Percentiles rank a stretch among this genome's conserved stretches.
phyloP scores from a whole-genome alignment of 2,113 vertebrate genomes.

The Upupa epops region DNA sequence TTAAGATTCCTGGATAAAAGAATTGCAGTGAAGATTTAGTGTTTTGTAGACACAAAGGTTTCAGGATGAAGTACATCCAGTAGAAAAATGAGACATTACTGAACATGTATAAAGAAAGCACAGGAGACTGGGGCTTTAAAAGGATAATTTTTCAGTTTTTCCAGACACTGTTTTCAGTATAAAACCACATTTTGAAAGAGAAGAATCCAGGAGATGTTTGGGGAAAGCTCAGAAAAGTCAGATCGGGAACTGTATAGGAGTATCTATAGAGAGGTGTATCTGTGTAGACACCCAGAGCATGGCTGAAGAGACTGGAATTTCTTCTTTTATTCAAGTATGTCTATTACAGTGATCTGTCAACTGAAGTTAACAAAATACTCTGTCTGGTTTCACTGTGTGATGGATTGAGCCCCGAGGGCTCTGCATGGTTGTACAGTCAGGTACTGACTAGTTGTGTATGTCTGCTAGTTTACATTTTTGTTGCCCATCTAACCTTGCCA shows the following conservation, averaged over 20 bases:
- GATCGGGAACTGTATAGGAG: background rate
- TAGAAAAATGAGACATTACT: background rate
- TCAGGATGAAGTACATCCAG: background rate
- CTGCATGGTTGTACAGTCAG: background rate
- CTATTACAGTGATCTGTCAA: background rate
- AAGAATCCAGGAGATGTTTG: background rate
- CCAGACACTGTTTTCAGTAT: background rate
- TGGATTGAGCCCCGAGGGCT: slow-evolving; percentile 2
- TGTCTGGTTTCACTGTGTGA: slow-evolving; percentile 2
- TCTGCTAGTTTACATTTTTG: background rate
- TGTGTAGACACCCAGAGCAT: background rate
- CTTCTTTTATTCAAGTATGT: background rate
- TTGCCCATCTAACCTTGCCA: background rate
- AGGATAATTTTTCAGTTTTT: background rate
- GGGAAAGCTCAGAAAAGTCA: background rate
- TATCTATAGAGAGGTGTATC: background rate
- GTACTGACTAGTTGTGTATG: background rate
- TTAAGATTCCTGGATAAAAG: background rate
- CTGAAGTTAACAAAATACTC: slow-evolving; percentile 29
- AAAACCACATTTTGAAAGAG: background rate
- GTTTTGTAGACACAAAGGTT: background rate
- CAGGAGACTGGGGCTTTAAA: background rate
- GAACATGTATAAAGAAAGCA: background rate
- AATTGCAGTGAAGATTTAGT: background rate
- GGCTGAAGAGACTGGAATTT: background rate